Base-by-base conservation (phyloP, 2,113 vertebrate species). In the Nipponia nippon region DNA sequence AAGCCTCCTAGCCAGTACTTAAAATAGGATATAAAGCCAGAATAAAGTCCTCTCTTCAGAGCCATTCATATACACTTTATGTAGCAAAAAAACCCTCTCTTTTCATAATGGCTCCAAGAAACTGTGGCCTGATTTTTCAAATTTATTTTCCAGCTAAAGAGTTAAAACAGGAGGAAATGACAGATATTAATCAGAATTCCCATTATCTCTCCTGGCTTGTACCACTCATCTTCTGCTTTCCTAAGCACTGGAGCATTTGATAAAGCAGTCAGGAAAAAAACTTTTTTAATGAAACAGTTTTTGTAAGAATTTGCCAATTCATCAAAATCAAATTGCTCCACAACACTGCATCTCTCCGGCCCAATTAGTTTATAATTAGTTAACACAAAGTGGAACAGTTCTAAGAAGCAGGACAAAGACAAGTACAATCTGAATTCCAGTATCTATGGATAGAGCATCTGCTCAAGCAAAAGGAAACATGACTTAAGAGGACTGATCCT, bases 281-380 rank as follows among this genome's bases (percentile, higher is more conserved):
- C 20, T 50, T 75, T 80, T 81, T 46, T 18, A 93, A 89, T 69
- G 52, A 77, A 84, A 69, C 1, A 7, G 4, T 71, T 95, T 91
- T 72, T 58, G 27, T 70, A 29, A 75, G 85, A 93, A 90, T 90
- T 94, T 83, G 82, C 46, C 49, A 88, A 85, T 90, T 96, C 95
- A 96, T 96, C 92, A 96, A 85, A 94, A 93, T 61, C 75, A 29
- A 93, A 88, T 83, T 72, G 58, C 36, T 91, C 73, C 85, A 65
- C 0, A 0, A 58, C 62, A 29, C 38, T 8, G 34, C 61, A 90
- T 91, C 61, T 90, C 87, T 72, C 70, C 0, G 0, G 90, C 53
- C 91, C 93, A 93, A 91, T 96, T 95, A 95, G 62, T 83, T 85
- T 66, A n/a, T 47, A 96, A 90, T 94, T 96, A 72, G 40, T 80